phyloP scores from a whole-genome alignment of 2,113 vertebrate species.

The Microtus richardsoni region DNA sequence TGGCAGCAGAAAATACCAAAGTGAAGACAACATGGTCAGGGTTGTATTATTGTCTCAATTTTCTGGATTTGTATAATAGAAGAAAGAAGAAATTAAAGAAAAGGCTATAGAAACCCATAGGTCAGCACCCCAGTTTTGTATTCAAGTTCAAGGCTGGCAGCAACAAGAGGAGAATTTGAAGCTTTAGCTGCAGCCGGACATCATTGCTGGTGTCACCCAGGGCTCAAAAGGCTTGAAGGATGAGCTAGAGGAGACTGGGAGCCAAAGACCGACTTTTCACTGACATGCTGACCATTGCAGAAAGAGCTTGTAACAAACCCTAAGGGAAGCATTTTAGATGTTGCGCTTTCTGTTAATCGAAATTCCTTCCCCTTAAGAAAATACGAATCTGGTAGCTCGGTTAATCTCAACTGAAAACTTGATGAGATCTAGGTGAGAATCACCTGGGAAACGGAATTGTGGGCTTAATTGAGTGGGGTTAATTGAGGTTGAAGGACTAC shows the following conservation, averaged over 20 bases:
- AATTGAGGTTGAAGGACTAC: neutral
- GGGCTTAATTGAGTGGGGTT: neutral
- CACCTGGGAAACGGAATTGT: neutral
- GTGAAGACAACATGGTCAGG: neutral
- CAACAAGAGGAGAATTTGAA: neutral
- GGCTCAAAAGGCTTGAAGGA: neutral
- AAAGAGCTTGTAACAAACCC: neutral
- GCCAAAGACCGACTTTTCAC: neutral
- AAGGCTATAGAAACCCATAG: neutral
- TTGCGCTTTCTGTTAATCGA: neutral
- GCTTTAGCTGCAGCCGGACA: accelerated
- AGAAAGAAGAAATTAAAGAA: neutral
- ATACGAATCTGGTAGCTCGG: neutral
- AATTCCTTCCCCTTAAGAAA: neutral
- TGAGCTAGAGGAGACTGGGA: neutral
- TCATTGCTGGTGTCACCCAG: no score
- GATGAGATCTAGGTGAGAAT: neutral
- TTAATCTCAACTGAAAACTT: neutral
- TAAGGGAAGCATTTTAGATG: neutral
- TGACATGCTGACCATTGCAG: neutral
- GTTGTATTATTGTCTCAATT: neutral
- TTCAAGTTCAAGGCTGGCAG: neutral
- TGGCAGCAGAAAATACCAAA: neutral
- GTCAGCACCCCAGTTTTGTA: accelerated
- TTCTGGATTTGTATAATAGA: neutral